Evolutionary conservation across 1,140 invertebrate species (phyloP), one percentile per base, ranked within the genome.

Genomic region (Drosophila ohnishii): DNA sequence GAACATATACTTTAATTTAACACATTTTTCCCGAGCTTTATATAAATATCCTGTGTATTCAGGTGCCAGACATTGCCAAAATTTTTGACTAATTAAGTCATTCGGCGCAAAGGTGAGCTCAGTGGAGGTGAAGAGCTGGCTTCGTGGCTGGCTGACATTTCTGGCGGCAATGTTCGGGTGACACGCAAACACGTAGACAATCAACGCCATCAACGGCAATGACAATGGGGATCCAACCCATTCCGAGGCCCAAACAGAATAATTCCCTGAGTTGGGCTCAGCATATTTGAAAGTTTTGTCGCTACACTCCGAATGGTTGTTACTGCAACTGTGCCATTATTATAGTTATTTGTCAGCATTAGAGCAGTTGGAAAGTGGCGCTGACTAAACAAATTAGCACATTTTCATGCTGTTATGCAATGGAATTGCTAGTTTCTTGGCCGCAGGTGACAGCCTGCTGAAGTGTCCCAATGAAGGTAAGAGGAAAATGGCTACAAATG

Each of bases 121-220:
- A 9, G 13, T 6, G 6, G 19, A 19, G 28, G 50, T n/a, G n/a
- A 53, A 30, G 19, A 51, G 30, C n/a, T 32, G 30, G 19, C 45
- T 45, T 77, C 45, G 50, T 74, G 48, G 59, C n/a, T 57, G 59
- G 50, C 71, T 57, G 59, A 74, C 59, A 45, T 57, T 57, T 66
- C 47, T 48, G 44, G 72, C 34, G 13, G 40, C 86, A 86, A 85
- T 85, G 71, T 72, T 58, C 59, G 48, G 70, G 63, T 71, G 71
- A 75, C 82, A 85, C 82, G 82, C 82, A 85, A 86, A 85, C 80
- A 85, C 69, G 78, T 86, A 85, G 78, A 82, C 82, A 85, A 85
- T 85, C 84, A 85, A 78, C 81, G 67, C 71, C 65, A 65, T 73
- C 67, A 73, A 35, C 40, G 45, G 32, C 74, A 64, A 51, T 67